phyloP scores from a whole-genome alignment of 2,797 vertebrate species.

The Mormyrops boulengeri region DNA sequence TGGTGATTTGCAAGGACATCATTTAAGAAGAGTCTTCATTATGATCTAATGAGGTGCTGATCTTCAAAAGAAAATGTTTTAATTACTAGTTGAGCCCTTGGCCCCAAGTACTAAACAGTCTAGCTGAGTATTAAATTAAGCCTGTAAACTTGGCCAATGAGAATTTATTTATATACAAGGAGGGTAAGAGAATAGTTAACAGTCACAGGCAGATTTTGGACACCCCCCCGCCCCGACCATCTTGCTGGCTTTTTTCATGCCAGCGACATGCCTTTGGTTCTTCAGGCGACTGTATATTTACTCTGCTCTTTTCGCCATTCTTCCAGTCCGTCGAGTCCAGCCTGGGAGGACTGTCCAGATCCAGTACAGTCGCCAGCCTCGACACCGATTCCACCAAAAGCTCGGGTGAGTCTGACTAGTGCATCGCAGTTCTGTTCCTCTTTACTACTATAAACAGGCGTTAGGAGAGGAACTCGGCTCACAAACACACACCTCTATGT shows the following conservation, averaged over 20 bases:
- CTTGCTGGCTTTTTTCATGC: background rate
- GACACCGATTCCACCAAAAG: slow-evolving; percentile 96
- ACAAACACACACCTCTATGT: background rate
- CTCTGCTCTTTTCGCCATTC: background rate
- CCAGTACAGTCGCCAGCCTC: slow-evolving; percentile 94
- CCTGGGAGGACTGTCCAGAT: slow-evolving; percentile 89
- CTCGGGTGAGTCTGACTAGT: slow-evolving; percentile 66
- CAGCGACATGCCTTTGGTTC: background rate
- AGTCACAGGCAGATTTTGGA: background rate
- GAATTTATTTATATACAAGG: background rate
- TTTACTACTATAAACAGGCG: background rate
- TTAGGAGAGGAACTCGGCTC: background rate
- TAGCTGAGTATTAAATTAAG: background rate
- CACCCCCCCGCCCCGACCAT: too few species aligned
- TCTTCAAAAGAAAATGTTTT: background rate
- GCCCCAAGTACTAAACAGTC: background rate
- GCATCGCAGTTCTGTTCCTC: too few species aligned
- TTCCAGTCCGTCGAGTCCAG: slow-evolving; percentile 95
- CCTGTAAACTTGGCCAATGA: background rate
- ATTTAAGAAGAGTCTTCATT: background rate
- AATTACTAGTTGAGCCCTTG: background rate
- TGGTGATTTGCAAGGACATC: background rate
- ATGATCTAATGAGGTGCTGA: background rate
- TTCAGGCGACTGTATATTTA: background rate
- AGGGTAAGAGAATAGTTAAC: background rate